Evolutionary conservation across 2,113 vertebrate species (phyloP).

Genomic region (Forbesichthys papilliferus): DNA sequence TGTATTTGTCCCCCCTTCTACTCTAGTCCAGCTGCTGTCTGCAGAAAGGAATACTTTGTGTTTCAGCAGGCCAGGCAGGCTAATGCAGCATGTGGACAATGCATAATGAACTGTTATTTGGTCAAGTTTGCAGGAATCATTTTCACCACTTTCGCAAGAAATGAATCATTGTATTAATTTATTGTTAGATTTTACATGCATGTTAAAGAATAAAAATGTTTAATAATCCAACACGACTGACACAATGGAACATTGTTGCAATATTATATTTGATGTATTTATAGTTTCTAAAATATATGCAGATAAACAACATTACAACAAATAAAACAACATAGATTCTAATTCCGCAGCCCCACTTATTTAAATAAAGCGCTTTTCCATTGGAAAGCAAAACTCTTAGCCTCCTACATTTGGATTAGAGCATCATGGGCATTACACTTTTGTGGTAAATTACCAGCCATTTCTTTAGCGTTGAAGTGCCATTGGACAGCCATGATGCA

Average conservation of each 20-base stretch:
- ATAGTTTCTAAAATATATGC: no score
- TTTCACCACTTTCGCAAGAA: no score
- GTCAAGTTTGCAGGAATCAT: background rate
- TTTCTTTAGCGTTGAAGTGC: constrained; percentile 65
- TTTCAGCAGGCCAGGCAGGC: constrained; percentile 24
- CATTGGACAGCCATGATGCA: constrained; percentile 57
- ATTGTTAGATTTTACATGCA: background rate
- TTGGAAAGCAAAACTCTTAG: constrained; percentile 28
- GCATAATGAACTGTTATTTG: background rate
- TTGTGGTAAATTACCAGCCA: constrained; percentile 63
- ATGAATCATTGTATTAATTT: background rate
- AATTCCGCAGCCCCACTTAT: constrained; percentile 18
- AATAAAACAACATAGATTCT: background rate
- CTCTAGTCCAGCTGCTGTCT: constrained; percentile 7
- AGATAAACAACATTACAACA: no score
- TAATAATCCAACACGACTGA: no score
- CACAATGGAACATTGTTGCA: no score
- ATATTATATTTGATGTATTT: no score
- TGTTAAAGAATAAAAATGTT: no score
- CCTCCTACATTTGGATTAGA: constrained; percentile 8
- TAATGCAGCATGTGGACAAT: constrained; percentile 28
- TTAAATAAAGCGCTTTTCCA: constrained; percentile 14
- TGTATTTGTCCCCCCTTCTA: constrained; percentile 57
- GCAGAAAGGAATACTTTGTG: constrained; percentile 41
- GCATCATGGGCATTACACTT: constrained; percentile 47